phyloP scores from a whole-genome alignment of 2,113 vertebrate genomes.

The Nibea albiflora region DNA sequence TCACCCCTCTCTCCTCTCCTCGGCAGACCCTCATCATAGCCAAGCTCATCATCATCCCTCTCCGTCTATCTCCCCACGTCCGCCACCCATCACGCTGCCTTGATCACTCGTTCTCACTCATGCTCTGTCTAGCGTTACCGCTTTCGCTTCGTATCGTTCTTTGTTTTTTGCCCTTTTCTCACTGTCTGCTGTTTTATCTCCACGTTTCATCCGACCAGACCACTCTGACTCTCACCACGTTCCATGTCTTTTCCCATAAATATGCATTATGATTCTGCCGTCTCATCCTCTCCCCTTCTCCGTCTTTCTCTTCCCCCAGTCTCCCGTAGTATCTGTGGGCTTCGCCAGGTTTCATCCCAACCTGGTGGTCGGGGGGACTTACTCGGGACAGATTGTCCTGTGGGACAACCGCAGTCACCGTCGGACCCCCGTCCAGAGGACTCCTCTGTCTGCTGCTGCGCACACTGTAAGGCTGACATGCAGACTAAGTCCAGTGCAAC shows the following conservation, averaged over 20 bases:
- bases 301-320: slow-evolving; percentile 82
- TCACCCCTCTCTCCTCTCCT: slow-evolving; percentile 68
- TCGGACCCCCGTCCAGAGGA: slow-evolving; percentile 95
- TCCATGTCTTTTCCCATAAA: slow-evolving; percentile 1
- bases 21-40: slow-evolving; percentile 59
- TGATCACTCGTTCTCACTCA: slow-evolving; percentile 43
- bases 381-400: slow-evolving; percentile 96
- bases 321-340: slow-evolving; percentile 96
- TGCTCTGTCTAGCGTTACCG: slow-evolving; percentile 34
- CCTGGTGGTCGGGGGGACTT: slow-evolving; percentile 94
- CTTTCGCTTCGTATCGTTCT: slow-evolving; percentile 40
- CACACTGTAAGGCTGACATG: slow-evolving; percentile 90
- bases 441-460: slow-evolving; percentile 95
- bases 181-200: slow-evolving; percentile 27
- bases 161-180: slow-evolving; percentile 44
- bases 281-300: slow-evolving; percentile 20
- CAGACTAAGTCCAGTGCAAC: background rate
- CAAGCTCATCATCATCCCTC: slow-evolving; percentile 69
- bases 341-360: slow-evolving; percentile 98
- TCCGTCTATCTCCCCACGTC: slow-evolving; percentile 49
- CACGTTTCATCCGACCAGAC: slow-evolving; percentile 22
- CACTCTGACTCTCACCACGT: background rate
- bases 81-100: slow-evolving; percentile 70
- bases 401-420: slow-evolving; percentile 99
- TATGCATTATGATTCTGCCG: background rate